Conservation (phyloP, 2,797 vertebrate genomes). For the Moxostoma hubbsi region DNA sequence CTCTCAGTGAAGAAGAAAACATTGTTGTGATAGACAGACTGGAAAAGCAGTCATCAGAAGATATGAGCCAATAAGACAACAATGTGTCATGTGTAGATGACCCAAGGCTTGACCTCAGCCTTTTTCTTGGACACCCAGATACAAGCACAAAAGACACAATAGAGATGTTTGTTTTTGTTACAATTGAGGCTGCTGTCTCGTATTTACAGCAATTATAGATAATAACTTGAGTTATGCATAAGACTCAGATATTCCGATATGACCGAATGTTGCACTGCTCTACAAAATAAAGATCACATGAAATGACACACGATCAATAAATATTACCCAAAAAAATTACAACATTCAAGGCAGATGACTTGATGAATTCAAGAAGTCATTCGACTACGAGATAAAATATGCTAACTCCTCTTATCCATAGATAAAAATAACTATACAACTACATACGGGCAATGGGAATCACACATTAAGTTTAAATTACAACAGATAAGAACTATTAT, state of each 20-base stretch:
- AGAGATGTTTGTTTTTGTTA: conserved; percentile 24
- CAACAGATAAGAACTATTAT: too few species aligned
- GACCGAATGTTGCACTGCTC: neutral
- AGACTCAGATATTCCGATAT: neutral
- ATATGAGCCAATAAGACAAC: conserved; percentile 22
- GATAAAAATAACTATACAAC: neutral
- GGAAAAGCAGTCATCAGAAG: conserved; percentile 27
- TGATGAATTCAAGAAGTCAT: neutral
- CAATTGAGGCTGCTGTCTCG: conserved; percentile 10
- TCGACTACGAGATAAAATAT: neutral
- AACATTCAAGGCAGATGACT: neutral
- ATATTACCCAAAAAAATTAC: neutral
- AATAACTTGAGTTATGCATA: neutral
- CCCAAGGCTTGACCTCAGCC: conserved; percentile 13
- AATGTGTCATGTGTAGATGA: conserved; percentile 32
- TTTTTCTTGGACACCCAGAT: conserved; percentile 24
- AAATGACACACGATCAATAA: neutral
- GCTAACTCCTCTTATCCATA: neutral
- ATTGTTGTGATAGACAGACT: conserved; percentile 3
- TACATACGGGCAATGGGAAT: too few species aligned
- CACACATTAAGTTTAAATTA: too few species aligned
- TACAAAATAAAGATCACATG: neutral
- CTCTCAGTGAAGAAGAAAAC: conserved; percentile 10
- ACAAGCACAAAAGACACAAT: conserved; percentile 18
- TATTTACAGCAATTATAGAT: conserved; percentile 4